Percentiles rank a stretch among this genome's conserved stretches.
phyloP scores from a whole-genome alignment of 2,888 invertebrate genomes.

The Acanthosepion pharaonis region DNA sequence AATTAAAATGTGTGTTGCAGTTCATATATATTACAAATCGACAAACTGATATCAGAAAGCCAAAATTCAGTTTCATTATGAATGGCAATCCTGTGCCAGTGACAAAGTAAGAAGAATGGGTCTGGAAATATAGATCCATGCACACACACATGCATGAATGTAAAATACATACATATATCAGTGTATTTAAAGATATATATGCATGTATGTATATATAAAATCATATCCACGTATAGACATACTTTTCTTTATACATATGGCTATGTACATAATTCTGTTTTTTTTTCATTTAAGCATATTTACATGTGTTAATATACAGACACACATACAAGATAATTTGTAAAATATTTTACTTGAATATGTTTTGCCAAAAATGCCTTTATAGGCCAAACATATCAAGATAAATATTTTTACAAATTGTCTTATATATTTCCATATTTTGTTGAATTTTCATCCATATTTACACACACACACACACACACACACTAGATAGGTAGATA shows the following conservation, averaged over 20 bases:
- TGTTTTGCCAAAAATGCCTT: too few relatives aligned
- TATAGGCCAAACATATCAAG: too few relatives aligned
- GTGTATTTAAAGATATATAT: background rate
- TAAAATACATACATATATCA: background rate
- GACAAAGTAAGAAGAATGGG: background rate
- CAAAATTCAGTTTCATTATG: background rate
- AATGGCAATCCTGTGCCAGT: background rate
- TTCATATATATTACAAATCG: background rate
- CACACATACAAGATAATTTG: background rate
- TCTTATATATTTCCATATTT: too few relatives aligned
- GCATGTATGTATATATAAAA: background rate
- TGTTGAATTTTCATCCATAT: background rate
- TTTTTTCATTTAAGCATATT: background rate
- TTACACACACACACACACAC: background rate
- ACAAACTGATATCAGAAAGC: background rate
- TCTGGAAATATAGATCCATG: background rate
- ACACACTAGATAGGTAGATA: background rate
- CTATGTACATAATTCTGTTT: background rate
- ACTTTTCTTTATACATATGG: background rate
- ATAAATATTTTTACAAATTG: too few relatives aligned
- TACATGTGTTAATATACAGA: background rate
- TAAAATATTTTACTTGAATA: too few relatives aligned
- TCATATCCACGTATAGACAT: background rate
- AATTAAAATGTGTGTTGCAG: background rate
- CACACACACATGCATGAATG: background rate